These are phyloP conservation scores for Ophion obscuratus DNA, from an alignment of 2,888 invertebrate species.

Conservation along the genomic window DNA sequence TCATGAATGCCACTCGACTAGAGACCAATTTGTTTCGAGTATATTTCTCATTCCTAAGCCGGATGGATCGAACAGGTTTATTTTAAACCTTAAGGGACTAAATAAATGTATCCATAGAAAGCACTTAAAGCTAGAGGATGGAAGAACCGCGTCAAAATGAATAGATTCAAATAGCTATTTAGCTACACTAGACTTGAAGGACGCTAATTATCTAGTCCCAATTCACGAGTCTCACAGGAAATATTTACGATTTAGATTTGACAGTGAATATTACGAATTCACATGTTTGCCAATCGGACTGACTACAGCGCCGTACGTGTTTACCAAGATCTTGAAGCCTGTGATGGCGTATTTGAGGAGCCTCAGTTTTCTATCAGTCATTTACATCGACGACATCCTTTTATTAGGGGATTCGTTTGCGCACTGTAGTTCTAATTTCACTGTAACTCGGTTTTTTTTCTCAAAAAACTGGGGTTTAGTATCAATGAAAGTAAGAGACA, in stretches of 20 bases:
- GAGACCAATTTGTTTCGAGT: slow-evolving; percentile 65
- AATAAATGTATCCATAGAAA: slow-evolving; percentile 66
- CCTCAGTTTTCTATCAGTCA: too few species aligned
- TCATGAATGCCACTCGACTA: slow-evolving; percentile 2
- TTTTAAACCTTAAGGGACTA: slow-evolving; percentile 69
- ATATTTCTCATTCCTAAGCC: slow-evolving; percentile 68
- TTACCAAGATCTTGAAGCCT: too few species aligned
- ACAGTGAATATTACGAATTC: too few species aligned
- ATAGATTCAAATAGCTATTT: slow-evolving; percentile 29
- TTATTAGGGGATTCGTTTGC: too few species aligned
- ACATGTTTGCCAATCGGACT: too few species aligned
- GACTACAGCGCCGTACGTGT: too few species aligned
- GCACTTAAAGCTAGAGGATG: slow-evolving; percentile 73
- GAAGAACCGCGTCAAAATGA: slow-evolving; percentile 60
- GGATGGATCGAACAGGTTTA: slow-evolving; percentile 65
- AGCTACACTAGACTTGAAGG: slow-evolving; percentile 40
- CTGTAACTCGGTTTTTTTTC: too few species aligned
- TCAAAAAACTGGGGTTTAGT: too few species aligned
- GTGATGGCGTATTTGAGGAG: too few species aligned
- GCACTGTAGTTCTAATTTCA: too few species aligned
- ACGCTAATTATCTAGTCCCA: slow-evolving; percentile 15
- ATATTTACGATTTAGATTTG: slow-evolving; percentile 16
- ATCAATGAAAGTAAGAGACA: too few species aligned
- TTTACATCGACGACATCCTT: too few species aligned
- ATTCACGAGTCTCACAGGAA: slow-evolving; percentile 19